A percentile compares a stretch with the other conserved stretches of the same genome.
These are phyloP conservation scores for Myrmophylax atrothorax DNA, from an alignment of 2,113 vertebrate species.

Conservation along the genomic window DNA sequence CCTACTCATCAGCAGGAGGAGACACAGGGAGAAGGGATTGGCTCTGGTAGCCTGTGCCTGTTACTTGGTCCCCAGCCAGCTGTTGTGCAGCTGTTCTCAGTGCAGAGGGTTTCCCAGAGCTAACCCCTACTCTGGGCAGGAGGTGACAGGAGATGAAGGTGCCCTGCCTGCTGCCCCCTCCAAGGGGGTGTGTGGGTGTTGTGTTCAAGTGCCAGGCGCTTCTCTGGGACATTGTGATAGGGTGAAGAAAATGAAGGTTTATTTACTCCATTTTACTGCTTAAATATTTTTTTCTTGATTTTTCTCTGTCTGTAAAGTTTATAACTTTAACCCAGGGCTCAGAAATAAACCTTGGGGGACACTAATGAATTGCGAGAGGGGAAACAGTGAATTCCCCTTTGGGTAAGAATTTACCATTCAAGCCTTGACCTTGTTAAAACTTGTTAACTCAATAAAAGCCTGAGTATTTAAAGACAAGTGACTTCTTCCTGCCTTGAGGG, in stretches of 20 bases:
- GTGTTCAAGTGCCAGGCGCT: neutral
- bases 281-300: neutral
- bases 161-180: neutral
- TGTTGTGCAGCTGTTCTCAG: conserved; percentile 11
- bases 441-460: conserved; percentile 54
- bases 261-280: neutral
- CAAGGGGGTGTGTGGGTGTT: neutral
- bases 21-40: neutral
- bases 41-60: neutral
- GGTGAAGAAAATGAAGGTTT: neutral
- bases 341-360: neutral
- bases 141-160: neutral
- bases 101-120: neutral
- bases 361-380: neutral
- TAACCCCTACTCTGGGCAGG: rapidly evolving
- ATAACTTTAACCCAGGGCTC: neutral
- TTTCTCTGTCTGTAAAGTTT: neutral
- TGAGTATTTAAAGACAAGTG: conserved; percentile 49
- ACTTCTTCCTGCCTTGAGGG: conserved; percentile 61
- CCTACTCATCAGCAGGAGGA: rapidly evolving
- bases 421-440: conserved; percentile 64
- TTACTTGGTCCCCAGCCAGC: neutral
- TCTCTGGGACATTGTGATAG: neutral
- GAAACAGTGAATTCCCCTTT: neutral
- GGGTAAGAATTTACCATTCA: conserved; percentile 5